phyloP scores from a whole-genome alignment of 2,113 vertebrate species.

The Aegotheles bennettii region DNA sequence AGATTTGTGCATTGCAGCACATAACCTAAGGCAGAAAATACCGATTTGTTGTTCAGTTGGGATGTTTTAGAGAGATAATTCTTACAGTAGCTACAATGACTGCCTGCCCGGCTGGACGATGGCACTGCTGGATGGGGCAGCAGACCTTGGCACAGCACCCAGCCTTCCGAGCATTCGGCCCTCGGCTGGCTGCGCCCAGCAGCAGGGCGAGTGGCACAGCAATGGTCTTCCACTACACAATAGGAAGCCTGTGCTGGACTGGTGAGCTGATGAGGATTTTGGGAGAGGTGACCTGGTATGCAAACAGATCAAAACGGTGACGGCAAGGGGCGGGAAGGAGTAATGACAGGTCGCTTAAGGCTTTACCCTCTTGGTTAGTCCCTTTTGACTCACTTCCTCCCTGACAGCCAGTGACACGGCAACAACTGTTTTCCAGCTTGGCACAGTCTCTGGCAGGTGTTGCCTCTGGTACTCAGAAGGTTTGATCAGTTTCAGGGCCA shows the following conservation, averaged over 20 bases:
- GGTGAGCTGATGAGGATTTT: background rate
- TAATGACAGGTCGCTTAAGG: background rate
- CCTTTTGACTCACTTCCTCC: background rate
- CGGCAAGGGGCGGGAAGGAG: background rate
- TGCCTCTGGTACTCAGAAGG: background rate
- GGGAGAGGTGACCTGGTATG: background rate
- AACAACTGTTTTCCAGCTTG: background rate
- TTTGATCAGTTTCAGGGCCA: background rate
- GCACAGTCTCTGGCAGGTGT: background rate
- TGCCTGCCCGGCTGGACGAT: accelerated
- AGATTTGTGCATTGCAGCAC: background rate
- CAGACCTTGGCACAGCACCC: accelerated
- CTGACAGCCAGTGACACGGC: background rate
- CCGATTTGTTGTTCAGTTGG: background rate
- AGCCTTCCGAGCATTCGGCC: background rate
- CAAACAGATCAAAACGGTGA: background rate
- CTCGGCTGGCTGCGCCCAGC: background rate
- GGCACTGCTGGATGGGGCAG: background rate
- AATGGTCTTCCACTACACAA: background rate
- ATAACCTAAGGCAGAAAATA: background rate
- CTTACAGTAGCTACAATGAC: background rate
- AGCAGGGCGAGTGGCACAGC: accelerated
- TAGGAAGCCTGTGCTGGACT: background rate
- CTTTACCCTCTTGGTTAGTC: background rate
- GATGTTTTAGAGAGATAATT: background rate